These are phyloP conservation scores for Sarcophaga caerulescens DNA, from an alignment of 2,888 invertebrate species.

Conservation along the genomic window DNA sequence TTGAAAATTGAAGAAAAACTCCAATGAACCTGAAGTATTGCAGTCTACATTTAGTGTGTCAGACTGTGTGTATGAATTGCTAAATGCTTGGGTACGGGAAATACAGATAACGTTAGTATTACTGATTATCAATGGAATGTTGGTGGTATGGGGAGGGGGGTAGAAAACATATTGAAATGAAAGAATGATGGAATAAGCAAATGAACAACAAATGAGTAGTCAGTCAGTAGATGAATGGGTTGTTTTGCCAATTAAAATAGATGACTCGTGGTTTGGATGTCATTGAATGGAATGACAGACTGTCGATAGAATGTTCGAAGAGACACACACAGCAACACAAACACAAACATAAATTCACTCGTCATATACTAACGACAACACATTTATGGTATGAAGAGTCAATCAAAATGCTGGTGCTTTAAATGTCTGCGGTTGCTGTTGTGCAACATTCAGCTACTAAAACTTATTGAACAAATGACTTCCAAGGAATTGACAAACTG, in stretches of 20 bases:
- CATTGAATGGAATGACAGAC: constrained; percentile 39
- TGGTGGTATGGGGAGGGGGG: no score
- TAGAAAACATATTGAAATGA: background rate
- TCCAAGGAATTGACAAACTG: constrained; percentile 6
- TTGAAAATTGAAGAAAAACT: background rate
- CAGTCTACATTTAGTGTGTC: background rate
- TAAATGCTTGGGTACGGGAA: no score
- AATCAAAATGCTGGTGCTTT: constrained; percentile 11
- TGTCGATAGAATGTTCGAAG: background rate
- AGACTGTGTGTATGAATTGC: background rate
- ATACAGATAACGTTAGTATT: no score
- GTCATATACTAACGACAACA: background rate
- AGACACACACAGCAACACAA: background rate
- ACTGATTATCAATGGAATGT: no score
- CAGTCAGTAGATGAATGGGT: background rate
- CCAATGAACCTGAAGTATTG: background rate
- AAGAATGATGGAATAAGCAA: background rate
- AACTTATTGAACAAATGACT: constrained; percentile 23
- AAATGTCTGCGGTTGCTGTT: constrained; percentile 15
- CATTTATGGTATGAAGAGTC: background rate
- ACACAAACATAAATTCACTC: background rate
- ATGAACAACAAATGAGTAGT: constrained; percentile 19
- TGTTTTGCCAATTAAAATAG: constrained; percentile 50
- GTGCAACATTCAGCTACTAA: constrained; percentile 23
- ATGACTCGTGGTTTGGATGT: constrained; percentile 43